A percentile compares a stretch with the other conserved stretches of the same genome.
These are phyloP conservation scores for Ectobius pallidus DNA, from an alignment of 2,888 invertebrate genomes.

Conservation along the genomic window DNA sequence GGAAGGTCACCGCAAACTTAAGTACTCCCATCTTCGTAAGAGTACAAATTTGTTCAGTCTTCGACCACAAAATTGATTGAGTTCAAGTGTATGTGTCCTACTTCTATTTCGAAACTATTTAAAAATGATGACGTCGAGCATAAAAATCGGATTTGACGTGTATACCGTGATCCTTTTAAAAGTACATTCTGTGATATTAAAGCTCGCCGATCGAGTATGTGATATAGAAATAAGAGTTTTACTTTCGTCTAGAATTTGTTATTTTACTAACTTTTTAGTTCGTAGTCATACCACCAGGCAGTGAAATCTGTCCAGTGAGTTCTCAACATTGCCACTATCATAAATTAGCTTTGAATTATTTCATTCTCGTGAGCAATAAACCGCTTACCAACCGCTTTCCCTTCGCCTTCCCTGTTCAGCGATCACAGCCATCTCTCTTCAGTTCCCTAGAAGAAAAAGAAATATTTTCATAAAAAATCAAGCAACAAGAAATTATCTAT, in stretches of 20 bases:
- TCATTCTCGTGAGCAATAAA: too few relatives aligned
- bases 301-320: neutral
- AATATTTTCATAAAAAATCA: too few relatives aligned
- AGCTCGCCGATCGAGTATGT: too few relatives aligned
- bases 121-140: neutral
- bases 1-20: neutral
- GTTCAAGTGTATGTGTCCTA: neutral
- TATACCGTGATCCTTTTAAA: neutral
- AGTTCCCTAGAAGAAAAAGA: too few relatives aligned
- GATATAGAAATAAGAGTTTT: too few relatives aligned
- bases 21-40: neutral
- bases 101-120: neutral
- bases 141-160: neutral
- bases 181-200: neutral
- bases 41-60: neutral
- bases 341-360: too few relatives aligned
- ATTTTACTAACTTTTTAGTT: conserved; percentile 5
- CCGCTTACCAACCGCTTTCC: too few relatives aligned
- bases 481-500: too few relatives aligned
- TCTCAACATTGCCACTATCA: neutral
- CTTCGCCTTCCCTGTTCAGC: too few relatives aligned
- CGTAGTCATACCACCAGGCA: neutral
- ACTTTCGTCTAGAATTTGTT: neutral
- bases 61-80: neutral
- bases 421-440: too few relatives aligned